Conservation (phyloP, 2,113 vertebrate genomes). For the Heterochromis multidens region DNA sequence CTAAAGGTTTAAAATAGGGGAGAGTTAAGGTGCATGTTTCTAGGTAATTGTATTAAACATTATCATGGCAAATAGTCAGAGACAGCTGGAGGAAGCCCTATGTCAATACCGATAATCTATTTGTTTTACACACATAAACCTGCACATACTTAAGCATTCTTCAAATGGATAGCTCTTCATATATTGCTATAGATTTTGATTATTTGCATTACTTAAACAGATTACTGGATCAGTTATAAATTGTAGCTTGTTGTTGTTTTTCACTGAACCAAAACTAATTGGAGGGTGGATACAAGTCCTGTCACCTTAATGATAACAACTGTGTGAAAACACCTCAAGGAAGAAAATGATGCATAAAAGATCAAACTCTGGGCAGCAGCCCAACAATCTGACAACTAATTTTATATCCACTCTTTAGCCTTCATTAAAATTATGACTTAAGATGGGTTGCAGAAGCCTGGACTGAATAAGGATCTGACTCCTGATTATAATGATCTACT, state of each 20-base stretch:
- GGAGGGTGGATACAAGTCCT: not conserved
- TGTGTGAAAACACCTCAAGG: not conserved
- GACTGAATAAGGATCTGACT: constrained; percentile 6
- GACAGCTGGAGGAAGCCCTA: not conserved
- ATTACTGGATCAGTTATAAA: not conserved
- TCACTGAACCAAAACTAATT: not conserved
- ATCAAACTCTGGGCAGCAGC: not conserved
- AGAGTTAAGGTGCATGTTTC: not conserved
- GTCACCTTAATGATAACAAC: not conserved
- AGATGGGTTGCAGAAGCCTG: not conserved
- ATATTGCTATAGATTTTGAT: not conserved
- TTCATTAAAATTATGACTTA: constrained; percentile 2
- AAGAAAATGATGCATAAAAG: not conserved
- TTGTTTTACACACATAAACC: not conserved
- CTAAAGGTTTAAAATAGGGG: constrained; percentile 68
- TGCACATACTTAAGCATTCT: not conserved
- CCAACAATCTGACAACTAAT: constrained; percentile 3
- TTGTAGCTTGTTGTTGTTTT: not conserved
- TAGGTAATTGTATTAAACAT: not conserved
- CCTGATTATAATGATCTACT: not conserved
- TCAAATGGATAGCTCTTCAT: not conserved
- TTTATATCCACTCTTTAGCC: not conserved
- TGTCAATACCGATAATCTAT: not conserved
- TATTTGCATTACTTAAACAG: not conserved
- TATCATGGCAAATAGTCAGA: not conserved